These are phyloP conservation scores for Telenomus remus DNA, from an alignment of 1,140 invertebrate species.

Conservation along the genomic window DNA sequence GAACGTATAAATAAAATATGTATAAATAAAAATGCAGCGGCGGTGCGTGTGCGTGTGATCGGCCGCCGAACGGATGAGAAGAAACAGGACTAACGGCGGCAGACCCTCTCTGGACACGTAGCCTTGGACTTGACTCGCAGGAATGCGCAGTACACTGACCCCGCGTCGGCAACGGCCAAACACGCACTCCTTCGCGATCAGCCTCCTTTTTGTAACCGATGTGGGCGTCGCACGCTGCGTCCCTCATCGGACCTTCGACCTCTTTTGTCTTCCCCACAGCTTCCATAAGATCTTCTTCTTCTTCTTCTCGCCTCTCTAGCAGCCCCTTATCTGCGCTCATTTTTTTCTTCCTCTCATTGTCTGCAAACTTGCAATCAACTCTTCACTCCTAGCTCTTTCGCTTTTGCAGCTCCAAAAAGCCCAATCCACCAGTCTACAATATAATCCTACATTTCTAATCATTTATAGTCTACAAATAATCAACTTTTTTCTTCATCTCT, in stretches of 20 bases:
- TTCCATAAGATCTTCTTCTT: background rate
- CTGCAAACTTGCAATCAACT: no score
- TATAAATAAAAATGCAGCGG: conserved; percentile 32
- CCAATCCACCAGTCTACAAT: no score
- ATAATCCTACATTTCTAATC: no score
- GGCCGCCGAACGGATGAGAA: conserved; percentile 36
- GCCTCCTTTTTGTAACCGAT: conserved; percentile 41
- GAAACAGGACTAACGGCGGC: conserved; percentile 55
- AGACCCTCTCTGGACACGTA: conserved; percentile 47
- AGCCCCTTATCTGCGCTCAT: no score
- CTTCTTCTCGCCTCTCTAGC: no score
- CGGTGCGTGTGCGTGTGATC: conserved; percentile 23
- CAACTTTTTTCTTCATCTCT: no score
- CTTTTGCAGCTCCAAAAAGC: no score
- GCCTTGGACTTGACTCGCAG: conserved; percentile 72
- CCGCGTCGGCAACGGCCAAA: conserved; percentile 40
- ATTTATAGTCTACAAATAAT: no score
- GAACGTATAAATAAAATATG: conserved; percentile 45
- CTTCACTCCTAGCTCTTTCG: no score
- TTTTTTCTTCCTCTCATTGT: no score
- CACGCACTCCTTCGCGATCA: conserved; percentile 52
- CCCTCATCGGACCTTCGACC: conserved; percentile 32
- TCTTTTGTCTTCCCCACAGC: conserved; percentile 9
- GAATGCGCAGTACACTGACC: conserved; percentile 72
- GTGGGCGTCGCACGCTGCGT: conserved; percentile 22